A percentile compares a stretch with the other conserved stretches of the same genome.
These are phyloP conservation scores for Leucophenga montana DNA, from an alignment of 2,888 invertebrate species.

Conservation along the genomic window DNA sequence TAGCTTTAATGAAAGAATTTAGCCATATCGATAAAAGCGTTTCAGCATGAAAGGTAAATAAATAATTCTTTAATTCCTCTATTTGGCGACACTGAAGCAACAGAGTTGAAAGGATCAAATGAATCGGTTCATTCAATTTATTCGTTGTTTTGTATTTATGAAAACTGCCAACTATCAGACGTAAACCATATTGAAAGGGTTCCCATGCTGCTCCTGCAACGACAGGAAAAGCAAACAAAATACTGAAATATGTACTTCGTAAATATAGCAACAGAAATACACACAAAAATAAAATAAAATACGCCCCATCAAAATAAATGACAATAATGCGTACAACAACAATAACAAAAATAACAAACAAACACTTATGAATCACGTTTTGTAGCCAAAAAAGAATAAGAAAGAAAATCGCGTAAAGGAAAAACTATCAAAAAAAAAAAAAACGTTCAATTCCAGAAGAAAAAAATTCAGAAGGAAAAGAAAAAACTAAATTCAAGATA, in stretches of 20 bases:
- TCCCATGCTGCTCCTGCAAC: conserved; percentile 43
- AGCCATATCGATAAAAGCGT: too few species aligned
- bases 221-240: neutral
- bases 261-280: neutral
- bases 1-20: too few species aligned
- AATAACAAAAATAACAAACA: conserved; percentile 33
- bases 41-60: neutral
- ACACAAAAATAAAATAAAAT: conserved; percentile 57
- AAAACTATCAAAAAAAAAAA: conserved; percentile 34
- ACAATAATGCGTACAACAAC: conserved; percentile 42
- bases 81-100: conserved; percentile 20
- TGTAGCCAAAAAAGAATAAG: conserved; percentile 35
- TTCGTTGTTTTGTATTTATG: conserved; percentile 53
- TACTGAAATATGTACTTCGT: neutral
- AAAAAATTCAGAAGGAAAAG: conserved; percentile 37
- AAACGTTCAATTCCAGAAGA: conserved; percentile 10
- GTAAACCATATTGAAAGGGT: conserved; percentile 54
- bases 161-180: conserved; percentile 63
- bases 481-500: conserved; percentile 39
- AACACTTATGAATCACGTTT: conserved; percentile 61
- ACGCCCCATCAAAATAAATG: conserved; percentile 65
- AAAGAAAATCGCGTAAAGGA: conserved; percentile 22
- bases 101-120: conserved; percentile 49
- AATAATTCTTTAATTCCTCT: neutral
- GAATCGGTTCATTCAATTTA: conserved; percentile 40